These are phyloP conservation scores for Eulithis testata DNA, from an alignment of 2,888 invertebrate genomes.

Conservation along the genomic window DNA sequence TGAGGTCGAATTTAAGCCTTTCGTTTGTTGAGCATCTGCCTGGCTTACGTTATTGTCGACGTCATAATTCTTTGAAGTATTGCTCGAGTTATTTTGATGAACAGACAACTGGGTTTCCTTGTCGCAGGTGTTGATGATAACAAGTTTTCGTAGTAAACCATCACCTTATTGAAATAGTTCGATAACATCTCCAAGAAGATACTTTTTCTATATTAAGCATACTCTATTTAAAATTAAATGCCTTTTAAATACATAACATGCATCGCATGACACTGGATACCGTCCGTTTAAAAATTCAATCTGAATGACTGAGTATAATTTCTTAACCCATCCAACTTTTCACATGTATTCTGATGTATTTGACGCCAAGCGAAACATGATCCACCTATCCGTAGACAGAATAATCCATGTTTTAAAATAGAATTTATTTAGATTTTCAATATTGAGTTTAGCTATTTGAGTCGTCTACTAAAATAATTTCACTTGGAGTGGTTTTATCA, in stretches of 20 bases:
- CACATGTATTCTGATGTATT: conserved; percentile 38
- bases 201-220: neutral
- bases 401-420: conserved; percentile 22
- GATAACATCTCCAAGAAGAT: neutral
- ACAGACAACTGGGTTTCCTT: conserved; percentile 35
- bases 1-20: conserved; percentile 73
- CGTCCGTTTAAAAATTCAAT: conserved; percentile 29
- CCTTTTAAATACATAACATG: conserved; percentile 7
- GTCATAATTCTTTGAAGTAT: conserved; percentile 58
- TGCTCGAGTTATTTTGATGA: conserved; percentile 50
- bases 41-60: conserved; percentile 52
- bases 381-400: conserved; percentile 39
- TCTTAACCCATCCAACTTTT: conserved; percentile 40
- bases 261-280: conserved; percentile 27
- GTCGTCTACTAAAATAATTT: conserved; percentile 28
- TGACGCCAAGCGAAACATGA: conserved; percentile 42
- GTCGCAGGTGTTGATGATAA: conserved; percentile 34
- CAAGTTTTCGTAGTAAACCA: conserved; percentile 14
- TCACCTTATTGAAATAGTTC: neutral
- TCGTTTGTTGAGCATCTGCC: conserved; percentile 65
- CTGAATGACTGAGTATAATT: conserved; percentile 39
- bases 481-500: conserved; percentile 33
- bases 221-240: neutral
- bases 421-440: conserved; percentile 33
- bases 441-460: conserved; percentile 38